A percentile compares a stretch with the other conserved stretches of the same genome.
Conservation (phyloP, 2,113 vertebrate species). For the Rynchops niger region DNA sequence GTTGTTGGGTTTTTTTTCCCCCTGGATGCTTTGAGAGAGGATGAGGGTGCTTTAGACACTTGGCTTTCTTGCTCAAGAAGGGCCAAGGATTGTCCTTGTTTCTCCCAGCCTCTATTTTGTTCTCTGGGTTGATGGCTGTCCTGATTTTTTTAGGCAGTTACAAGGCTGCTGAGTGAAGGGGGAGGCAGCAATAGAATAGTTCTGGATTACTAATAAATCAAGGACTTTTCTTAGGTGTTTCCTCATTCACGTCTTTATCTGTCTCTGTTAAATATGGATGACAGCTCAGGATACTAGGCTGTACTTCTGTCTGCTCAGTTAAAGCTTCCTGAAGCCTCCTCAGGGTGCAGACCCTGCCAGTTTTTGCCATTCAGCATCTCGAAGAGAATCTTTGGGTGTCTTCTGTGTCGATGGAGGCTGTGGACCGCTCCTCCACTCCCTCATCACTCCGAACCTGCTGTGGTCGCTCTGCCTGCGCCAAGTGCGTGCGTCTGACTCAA, state of each 20-base stretch:
- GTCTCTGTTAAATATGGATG: not conserved
- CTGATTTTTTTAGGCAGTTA: not conserved
- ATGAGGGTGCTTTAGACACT: not conserved
- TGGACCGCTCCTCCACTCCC: not conserved
- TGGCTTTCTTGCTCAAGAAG: not conserved
- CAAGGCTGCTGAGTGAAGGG: not conserved
- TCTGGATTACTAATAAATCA: not conserved
- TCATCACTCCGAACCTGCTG: not conserved
- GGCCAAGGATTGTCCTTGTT: not conserved
- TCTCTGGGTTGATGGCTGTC: not conserved
- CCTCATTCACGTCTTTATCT: not conserved
- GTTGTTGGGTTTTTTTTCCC: no score
- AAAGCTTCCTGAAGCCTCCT: not conserved
- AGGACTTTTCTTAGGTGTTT: not conserved
- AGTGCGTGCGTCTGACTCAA: not conserved
- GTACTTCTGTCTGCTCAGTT: not conserved
- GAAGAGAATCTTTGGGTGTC: not conserved
- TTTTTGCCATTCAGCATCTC: not conserved
- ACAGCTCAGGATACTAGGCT: accelerated
- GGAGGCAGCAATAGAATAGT: not conserved
- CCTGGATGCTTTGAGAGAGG: not conserved
- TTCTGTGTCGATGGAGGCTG: not conserved
- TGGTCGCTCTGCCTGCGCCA: accelerated
- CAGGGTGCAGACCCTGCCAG: not conserved
- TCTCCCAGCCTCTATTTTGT: not conserved